Evolutionary conservation across 2,888 invertebrate genomes (phyloP), one percentile per base, ranked within the genome.

Genomic region (Priocnemis perturbator): DNA sequence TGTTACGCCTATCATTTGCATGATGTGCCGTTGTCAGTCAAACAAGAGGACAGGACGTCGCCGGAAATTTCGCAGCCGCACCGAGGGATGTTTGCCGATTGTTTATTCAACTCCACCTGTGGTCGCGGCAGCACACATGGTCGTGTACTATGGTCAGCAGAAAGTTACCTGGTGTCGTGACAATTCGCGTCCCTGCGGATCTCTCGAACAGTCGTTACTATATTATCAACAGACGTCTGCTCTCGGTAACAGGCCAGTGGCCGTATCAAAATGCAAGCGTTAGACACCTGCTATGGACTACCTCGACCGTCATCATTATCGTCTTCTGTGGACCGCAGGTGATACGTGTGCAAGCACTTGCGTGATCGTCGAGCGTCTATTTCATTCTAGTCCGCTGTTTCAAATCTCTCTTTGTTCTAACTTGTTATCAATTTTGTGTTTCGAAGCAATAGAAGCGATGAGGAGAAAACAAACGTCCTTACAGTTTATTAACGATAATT

Each of bases 181-280:
- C 26, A 7, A 26, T 26, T 26, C 58, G 17, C 3, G 1, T 14
- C 7, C 17, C 15, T 9, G 44, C 19, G 58, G 58, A 58, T 58
- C 11, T 58, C 7, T 19, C 37, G 7, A 26, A 58, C 20, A 14
- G 20, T 37, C 0, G 15, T 44, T 58, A 37, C 45, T 45, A 58
- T 45, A 17, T 11, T 3, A 19, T 45, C 19, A 58, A 58, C 20
- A 45, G 37, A 37, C 58, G 15, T 17, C 37, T 58, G 14, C 37
- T 58, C 26, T 37, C 37, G 17, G 3, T 45, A 7, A 17, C 37
- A 20, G 58, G 58, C 20, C 20, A 37, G 20, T 58, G 58, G 58
- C 58, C 58, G 9, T 58, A 58, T 45, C 58, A 58, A 44, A 37
- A 58, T 20, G 20, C 17, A 3, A 37, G 15, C 11, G 26, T 44